phyloP scores from a whole-genome alignment of 2,888 invertebrate species.

The Cybosia mesomella region DNA sequence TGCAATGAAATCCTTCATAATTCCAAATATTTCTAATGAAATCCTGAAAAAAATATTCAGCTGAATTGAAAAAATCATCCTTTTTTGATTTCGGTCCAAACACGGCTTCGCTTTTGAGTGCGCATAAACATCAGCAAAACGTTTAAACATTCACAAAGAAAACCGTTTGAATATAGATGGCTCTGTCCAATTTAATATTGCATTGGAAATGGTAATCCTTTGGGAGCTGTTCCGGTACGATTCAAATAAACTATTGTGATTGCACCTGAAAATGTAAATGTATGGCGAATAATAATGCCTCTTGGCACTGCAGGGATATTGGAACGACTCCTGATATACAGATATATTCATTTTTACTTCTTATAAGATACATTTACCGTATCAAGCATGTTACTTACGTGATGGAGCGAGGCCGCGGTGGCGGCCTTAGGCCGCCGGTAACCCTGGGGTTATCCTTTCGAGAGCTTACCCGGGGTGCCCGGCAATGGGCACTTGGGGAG shows the following conservation, averaged over 20 bases:
- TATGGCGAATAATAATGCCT: slow-evolving; percentile 30
- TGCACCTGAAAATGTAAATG: slow-evolving; percentile 33
- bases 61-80: not conserved
- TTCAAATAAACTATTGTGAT: slow-evolving; percentile 43
- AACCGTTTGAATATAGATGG: slow-evolving; percentile 21
- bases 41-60: not conserved
- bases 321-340: not conserved
- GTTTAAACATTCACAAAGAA: slow-evolving; percentile 19
- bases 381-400: no score
- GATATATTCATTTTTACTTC: not conserved
- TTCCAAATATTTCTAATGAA: not conserved
- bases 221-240: slow-evolving; percentile 23
- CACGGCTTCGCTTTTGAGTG: not conserved
- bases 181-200: slow-evolving; percentile 39
- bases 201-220: slow-evolving; percentile 33
- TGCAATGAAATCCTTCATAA: no score
- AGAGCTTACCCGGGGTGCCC: no score
- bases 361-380: no score
- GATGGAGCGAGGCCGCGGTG: no score
- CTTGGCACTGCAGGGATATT: not conserved
- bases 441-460: no score
- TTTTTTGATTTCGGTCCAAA: not conserved
- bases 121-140: slow-evolving; percentile 20
- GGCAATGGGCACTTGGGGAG: no score
- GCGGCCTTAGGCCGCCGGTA: no score